Percentiles rank a stretch among this genome's conserved stretches.
These are phyloP conservation scores for Cantharis flavilabris DNA, from an alignment of 2,888 invertebrate species.

Conservation along the genomic window DNA sequence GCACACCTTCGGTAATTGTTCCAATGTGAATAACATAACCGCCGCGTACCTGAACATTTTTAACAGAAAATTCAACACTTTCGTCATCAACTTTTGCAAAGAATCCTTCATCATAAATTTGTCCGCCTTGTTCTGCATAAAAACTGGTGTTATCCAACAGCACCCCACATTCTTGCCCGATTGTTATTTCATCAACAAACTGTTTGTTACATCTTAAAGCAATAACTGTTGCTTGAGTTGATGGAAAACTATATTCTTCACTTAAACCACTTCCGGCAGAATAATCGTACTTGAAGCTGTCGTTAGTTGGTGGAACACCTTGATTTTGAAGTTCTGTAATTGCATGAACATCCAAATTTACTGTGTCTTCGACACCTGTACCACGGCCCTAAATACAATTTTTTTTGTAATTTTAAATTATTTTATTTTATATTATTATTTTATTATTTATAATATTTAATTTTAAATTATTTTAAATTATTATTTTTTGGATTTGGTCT, in stretches of 20 bases:
- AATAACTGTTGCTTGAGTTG: slow-evolving; percentile 76
- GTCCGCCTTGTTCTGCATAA: slow-evolving; percentile 99
- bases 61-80: slow-evolving; percentile 87
- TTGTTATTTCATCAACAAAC: slow-evolving; percentile 81
- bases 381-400: slow-evolving; percentile 65
- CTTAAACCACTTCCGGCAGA: slow-evolving; percentile 65
- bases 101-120: slow-evolving; percentile 95
- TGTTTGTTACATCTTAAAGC: slow-evolving; percentile 79
- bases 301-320: slow-evolving; percentile 82
- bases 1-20: slow-evolving; percentile 74
- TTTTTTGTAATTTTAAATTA: too few species aligned
- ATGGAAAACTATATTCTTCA: slow-evolving; percentile 76
- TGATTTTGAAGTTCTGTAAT: slow-evolving; percentile 86
- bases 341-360: slow-evolving; percentile 93
- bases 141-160: slow-evolving; percentile 91
- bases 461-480: too few species aligned
- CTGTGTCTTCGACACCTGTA: slow-evolving; percentile 77
- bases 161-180: slow-evolving; percentile 90
- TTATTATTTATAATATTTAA: too few species aligned
- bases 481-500: too few species aligned
- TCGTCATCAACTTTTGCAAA: slow-evolving; percentile 83
- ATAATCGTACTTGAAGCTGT: slow-evolving; percentile 91
- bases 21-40: slow-evolving; percentile 96
- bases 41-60: slow-evolving; percentile 91
- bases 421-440: too few species aligned